These are phyloP conservation scores for Formica exsecta DNA, from an alignment of 1,140 invertebrate species.

Conservation along the genomic window DNA sequence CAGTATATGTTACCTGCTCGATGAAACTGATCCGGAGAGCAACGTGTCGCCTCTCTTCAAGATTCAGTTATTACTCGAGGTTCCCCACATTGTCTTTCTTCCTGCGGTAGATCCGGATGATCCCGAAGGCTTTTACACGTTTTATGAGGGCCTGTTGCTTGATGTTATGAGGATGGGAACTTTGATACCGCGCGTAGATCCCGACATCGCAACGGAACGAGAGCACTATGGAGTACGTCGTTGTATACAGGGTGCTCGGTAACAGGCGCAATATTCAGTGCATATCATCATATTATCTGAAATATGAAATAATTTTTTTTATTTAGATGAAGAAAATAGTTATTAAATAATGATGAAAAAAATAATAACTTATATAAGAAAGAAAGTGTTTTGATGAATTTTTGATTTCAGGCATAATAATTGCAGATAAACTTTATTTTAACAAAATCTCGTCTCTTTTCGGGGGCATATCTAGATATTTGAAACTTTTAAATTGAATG, in stretches of 20 bases:
- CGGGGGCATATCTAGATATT: no score
- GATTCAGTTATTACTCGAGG: conserved; percentile 89
- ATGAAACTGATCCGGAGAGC: conserved; percentile 84
- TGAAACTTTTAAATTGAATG: no score
- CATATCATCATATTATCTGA: background rate
- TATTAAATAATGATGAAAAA: no score
- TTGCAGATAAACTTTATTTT: background rate
- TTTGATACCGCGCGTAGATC: conserved; percentile 89
- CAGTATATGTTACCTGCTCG: conserved; percentile 85
- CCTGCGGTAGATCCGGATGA: conserved; percentile 89
- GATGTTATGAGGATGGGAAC: conserved; percentile 90
- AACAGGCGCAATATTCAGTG: conserved; percentile 24
- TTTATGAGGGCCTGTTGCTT: conserved; percentile 88
- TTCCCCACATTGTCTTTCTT: conserved; percentile 88
- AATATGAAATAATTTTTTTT: conserved; percentile 15
- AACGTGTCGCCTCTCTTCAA: conserved; percentile 87
- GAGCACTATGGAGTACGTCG: conserved; percentile 79
- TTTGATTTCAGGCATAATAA: background rate
- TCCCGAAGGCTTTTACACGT: conserved; percentile 88
- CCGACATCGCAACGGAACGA: conserved; percentile 78
- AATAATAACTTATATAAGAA: no score
- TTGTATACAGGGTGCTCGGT: conserved; percentile 26
- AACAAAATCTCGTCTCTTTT: background rate
- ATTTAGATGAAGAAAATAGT: background rate
- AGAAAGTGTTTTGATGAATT: no score